Evolutionary conservation across 1,140 invertebrate genomes (phyloP), one percentile per base, ranked within the genome.

Genomic region (Diorhabda elongata): DNA sequence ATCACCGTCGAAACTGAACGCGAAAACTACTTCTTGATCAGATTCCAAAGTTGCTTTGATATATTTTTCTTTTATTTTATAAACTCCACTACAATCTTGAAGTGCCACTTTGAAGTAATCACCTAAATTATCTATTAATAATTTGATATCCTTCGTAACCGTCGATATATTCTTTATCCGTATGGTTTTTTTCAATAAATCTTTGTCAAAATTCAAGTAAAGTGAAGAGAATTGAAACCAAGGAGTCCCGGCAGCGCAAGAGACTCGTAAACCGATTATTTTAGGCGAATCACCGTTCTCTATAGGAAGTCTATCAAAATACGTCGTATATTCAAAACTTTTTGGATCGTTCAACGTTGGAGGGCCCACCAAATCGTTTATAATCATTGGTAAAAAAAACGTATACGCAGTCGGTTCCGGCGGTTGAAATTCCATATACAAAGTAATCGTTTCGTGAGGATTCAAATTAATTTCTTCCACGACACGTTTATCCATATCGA

Each of bases 341-440:
- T 58, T 42, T 3, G 64, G 58, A 41, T 64, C 8, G 58, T 70
- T 73, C 5, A 73, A 52, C 47, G 62, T 44, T 3, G 67, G 58
- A 5, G 72, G 72, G n/a, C 72, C 72, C 2, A 73, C 7, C 3
- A 69, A 52, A 42, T 44, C 61, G 56, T 73, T 73, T 11, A 73
- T 58, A 41, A 70, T 66, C 7, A 69, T 69, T 0, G 75, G 75
- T 5, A 76, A 47, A 47, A 67, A 75, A 2, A 76, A 68, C 4
- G 68, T 68, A 42, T 74, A 75, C 7, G 69, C 71, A 9, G 69
- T 61, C 6, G 71, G 61, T 58, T 76, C 72, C 7, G 68, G 43
- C 0, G 75, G 74, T n/a, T 70, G 44, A 44, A 74, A 76, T 42
- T 74, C 72, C 5, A 75, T 44, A 63, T 44, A 68, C 2, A 75